These are phyloP conservation scores for Drosophila kanekoi DNA, from an alignment of 2,888 invertebrate genomes.

Conservation along the genomic window DNA sequence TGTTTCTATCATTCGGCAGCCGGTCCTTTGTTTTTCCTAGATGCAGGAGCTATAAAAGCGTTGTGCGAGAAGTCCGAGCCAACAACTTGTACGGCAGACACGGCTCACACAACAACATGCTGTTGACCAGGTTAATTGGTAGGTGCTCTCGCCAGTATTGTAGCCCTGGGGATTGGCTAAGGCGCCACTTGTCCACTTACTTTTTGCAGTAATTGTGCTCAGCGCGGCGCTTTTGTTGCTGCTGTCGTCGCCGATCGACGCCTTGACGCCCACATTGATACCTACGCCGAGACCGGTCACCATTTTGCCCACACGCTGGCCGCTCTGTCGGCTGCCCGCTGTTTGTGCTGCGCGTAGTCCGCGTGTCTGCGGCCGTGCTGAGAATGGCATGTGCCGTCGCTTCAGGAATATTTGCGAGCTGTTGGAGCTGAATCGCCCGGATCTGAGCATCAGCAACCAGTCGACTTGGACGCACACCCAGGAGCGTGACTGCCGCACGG, in stretches of 20 bases:
- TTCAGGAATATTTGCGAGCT: constrained; percentile 61
- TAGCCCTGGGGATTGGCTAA: neutral
- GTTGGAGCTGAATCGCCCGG: constrained; percentile 19
- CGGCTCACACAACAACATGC: constrained; percentile 29
- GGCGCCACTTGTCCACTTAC: neutral
- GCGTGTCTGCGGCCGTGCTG: constrained; percentile 53
- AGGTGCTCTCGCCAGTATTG: neutral
- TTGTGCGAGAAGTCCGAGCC: neutral
- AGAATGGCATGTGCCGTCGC: constrained; percentile 48
- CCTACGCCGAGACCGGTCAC: constrained; percentile 5
- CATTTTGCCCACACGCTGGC: constrained; percentile 1
- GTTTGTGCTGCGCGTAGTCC: constrained; percentile 53
- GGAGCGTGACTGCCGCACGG: constrained; percentile 39
- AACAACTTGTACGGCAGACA: constrained; percentile 3
- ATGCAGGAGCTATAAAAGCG: constrained; percentile 33
- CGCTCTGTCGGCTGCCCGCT: constrained; percentile 41
- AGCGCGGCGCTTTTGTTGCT: neutral
- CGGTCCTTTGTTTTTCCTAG: constrained; percentile 18
- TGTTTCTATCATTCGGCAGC: neutral
- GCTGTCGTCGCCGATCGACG: neutral
- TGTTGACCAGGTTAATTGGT: constrained; percentile 33
- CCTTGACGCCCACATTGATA: constrained; percentile 6
- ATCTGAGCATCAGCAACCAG: neutral
- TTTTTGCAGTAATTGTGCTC: constrained; percentile 36
- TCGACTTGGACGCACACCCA: constrained; percentile 38